Evolutionary conservation across 2,797 vertebrate species (phyloP).

Genomic region (Esox lucius): DNA sequence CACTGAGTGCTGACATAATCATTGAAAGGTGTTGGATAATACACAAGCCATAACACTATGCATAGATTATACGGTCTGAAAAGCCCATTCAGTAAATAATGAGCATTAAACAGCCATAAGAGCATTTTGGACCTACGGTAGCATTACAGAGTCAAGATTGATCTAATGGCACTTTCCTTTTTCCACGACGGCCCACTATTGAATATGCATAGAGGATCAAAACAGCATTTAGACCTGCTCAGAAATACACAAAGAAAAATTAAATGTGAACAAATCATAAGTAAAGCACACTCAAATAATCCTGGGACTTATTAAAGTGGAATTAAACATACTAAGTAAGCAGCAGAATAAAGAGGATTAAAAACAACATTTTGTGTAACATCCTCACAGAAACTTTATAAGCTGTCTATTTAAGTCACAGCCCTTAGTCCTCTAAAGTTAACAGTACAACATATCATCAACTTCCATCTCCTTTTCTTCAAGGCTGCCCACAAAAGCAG

Average conservation of each 20-base stretch:
- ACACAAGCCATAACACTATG: constrained; percentile 49
- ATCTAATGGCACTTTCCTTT: constrained; percentile 35
- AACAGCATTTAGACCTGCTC: neutral
- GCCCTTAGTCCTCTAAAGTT: constrained; percentile 17
- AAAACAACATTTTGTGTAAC: neutral
- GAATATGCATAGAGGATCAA: neutral
- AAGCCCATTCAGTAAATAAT: constrained; percentile 19
- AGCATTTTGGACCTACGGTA: constrained; percentile 47
- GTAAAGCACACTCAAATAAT: neutral
- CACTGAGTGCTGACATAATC: constrained; percentile 50
- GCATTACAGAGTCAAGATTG: constrained; percentile 37
- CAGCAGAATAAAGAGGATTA: neutral
- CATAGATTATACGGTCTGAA: constrained; percentile 42
- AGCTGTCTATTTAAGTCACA: neutral
- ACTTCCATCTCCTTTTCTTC: constrained; percentile 61
- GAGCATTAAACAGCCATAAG: constrained; percentile 7
- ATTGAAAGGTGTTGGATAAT: constrained; percentile 60
- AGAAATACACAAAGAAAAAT: neutral
- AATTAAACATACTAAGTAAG: neutral
- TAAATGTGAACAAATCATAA: neutral
- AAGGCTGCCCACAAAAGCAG: constrained; percentile 57
- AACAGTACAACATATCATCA: constrained; percentile 50
- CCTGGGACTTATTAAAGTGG: neutral
- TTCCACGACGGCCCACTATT: constrained; percentile 21
- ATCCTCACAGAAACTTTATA: neutral